These are phyloP conservation scores for Scatophagus argus DNA, from an alignment of 2,113 vertebrate genomes.

Conservation along the genomic window DNA sequence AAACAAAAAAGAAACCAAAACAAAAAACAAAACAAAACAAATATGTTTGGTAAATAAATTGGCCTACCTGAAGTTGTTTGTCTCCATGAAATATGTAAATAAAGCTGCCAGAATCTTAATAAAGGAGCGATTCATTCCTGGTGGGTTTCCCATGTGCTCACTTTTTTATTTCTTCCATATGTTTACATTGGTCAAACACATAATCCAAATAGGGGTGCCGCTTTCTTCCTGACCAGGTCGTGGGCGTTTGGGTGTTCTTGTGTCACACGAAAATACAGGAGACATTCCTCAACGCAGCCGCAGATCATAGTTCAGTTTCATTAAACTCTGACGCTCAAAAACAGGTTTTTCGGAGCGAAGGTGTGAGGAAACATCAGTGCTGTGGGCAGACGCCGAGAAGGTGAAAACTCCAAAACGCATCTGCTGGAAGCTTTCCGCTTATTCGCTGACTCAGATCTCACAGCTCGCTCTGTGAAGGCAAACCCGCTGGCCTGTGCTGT, in stretches of 20 bases:
- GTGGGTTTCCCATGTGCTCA: conserved; percentile 88
- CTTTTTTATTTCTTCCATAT: conserved; percentile 81
- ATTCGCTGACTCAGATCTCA: background rate
- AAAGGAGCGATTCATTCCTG: conserved; percentile 95
- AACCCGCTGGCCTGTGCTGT: conserved; percentile 30
- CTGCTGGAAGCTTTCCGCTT: conserved; percentile 31
- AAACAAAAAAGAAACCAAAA: no score
- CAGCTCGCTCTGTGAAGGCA: conserved; percentile 10
- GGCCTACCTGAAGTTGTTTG: conserved; percentile 94
- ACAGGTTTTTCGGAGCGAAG: conserved; percentile 73
- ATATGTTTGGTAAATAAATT: background rate
- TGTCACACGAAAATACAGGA: conserved; percentile 65
- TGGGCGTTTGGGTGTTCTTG: conserved; percentile 61
- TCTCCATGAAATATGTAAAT: conserved; percentile 92
- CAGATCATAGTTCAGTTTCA: conserved; percentile 87
- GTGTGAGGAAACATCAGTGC: conserved; percentile 55
- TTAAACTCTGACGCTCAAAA: conserved; percentile 63
- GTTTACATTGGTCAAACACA: conserved; percentile 77
- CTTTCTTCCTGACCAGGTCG: conserved; percentile 66
- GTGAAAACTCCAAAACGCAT: conserved; percentile 50
- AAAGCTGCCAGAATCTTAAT: conserved; percentile 94
- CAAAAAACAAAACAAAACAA: no score
- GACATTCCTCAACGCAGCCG: conserved; percentile 82
- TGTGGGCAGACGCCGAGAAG: conserved; percentile 33
- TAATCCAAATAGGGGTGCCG: conserved; percentile 72